These are phyloP conservation scores for Nasua narica DNA, from an alignment of 2,797 vertebrate genomes.

Conservation along the genomic window DNA sequence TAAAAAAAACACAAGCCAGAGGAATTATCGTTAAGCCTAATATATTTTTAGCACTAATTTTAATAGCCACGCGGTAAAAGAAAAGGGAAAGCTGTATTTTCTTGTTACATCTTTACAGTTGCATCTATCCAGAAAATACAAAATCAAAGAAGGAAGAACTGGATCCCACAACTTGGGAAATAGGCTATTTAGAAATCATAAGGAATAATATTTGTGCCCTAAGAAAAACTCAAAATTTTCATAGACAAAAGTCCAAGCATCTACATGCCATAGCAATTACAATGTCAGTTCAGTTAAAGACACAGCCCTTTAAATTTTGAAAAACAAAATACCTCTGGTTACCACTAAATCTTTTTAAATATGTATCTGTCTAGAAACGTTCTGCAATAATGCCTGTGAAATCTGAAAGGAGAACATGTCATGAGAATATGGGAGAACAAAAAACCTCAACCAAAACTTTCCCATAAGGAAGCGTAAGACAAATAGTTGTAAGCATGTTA, in stretches of 20 bases:
- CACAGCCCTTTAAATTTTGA: neutral
- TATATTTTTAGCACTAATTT: neutral
- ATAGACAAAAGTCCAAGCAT: neutral
- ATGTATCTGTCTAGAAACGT: slow-evolving; percentile 64
- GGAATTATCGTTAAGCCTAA: neutral
- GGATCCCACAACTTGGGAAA: neutral
- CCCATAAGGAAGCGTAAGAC: slow-evolving; percentile 49
- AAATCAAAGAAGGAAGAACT: neutral
- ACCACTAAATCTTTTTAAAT: slow-evolving; percentile 36
- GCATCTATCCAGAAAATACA: slow-evolving; percentile 2
- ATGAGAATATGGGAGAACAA: slow-evolving; percentile 60
- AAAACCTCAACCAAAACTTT: slow-evolving; percentile 70
- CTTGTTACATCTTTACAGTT: neutral
- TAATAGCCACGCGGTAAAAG: neutral
- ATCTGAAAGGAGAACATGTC: slow-evolving; percentile 61
- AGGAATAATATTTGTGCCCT: neutral
- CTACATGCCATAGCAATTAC: neutral
- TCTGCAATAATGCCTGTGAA: slow-evolving; percentile 41
- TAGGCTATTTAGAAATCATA: neutral
- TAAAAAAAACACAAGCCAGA: neutral
- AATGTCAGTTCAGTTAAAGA: slow-evolving; percentile 3
- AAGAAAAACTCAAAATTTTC: slow-evolving; percentile 27
- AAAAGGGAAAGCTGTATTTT: neutral
- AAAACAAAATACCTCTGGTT: slow-evolving; percentile 44
- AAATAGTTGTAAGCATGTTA: slow-evolving; percentile 55